Conservation (phyloP, 2,797 vertebrate genomes). For the Pelobates cultripes region DNA sequence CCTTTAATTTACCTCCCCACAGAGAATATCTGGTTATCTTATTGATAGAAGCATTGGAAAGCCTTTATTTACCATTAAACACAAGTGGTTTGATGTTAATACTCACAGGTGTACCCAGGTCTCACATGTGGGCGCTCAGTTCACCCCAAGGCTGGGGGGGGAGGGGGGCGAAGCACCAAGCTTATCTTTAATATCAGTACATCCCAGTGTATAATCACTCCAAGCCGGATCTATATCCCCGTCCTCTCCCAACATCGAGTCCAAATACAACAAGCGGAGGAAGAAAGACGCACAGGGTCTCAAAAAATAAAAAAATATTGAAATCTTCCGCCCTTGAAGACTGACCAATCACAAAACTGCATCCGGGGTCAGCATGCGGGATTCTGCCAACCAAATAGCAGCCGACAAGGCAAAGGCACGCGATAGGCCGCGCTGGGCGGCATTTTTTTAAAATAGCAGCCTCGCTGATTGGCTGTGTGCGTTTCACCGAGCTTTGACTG, state of each 20-base stretch:
- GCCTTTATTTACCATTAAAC: no score
- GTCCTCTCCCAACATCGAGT: not conserved
- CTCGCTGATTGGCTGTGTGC: constrained; percentile 9
- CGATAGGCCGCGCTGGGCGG: not conserved
- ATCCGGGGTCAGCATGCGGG: not conserved
- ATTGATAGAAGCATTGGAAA: no score
- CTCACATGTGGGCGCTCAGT: no score
- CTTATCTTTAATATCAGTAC: not conserved
- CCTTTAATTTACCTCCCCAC: no score
- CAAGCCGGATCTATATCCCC: not conserved
- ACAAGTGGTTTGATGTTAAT: no score
- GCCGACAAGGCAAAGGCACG: not conserved
- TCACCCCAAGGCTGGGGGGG: no score
- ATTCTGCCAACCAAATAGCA: not conserved
- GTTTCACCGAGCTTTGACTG: no score
- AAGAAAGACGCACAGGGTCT: not conserved
- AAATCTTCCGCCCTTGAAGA: constrained; percentile 33
- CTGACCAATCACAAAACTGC: constrained; percentile 13
- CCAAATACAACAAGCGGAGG: not conserved
- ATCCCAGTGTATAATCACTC: not conserved
- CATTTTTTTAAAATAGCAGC: constrained; percentile 10
- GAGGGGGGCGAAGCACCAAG: not conserved
- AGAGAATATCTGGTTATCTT: no score
- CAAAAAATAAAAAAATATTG: constrained; percentile 7
- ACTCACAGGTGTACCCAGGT: no score